A percentile compares a stretch with the other conserved stretches of the same genome.
Evolutionary conservation across 2,113 vertebrate genomes (phyloP).

Genomic region (Herpetotheres cachinnans): DNA sequence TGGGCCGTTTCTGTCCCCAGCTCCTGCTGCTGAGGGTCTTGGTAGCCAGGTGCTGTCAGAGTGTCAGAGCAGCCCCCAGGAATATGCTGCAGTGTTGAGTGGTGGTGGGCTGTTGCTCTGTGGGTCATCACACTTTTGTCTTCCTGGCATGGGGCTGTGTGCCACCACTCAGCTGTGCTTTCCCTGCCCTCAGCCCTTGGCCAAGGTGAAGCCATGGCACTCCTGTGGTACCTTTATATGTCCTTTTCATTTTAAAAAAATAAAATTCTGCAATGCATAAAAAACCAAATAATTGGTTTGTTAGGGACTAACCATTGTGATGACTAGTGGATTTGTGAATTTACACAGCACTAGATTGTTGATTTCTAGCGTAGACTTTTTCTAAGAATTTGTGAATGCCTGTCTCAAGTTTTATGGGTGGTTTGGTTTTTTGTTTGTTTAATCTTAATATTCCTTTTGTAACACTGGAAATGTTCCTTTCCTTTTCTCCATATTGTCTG

Average conservation of each 20-base stretch:
- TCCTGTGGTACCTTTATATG: background rate
- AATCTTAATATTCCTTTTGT: background rate
- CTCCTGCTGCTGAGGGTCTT: fast-evolving
- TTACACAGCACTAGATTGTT: background rate
- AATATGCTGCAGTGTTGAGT: background rate
- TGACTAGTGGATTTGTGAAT: background rate
- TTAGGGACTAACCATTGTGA: background rate
- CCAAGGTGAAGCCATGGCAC: background rate
- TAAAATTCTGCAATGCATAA: background rate
- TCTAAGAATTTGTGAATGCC: background rate
- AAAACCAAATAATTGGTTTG: background rate
- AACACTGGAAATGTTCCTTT: background rate
- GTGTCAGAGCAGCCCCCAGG: background rate
- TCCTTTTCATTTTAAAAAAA: background rate
- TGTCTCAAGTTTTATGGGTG: background rate
- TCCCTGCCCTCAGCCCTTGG: background rate
- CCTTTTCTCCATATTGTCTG: background rate
- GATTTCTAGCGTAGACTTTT: background rate
- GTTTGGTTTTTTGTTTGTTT: background rate
- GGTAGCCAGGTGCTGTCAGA: background rate
- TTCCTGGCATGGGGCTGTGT: background rate
- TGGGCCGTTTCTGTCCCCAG: background rate
- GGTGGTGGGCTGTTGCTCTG: background rate
- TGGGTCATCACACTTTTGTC: background rate
- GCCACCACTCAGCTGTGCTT: background rate